Evolutionary conservation across 2,797 vertebrate genomes (phyloP).

Genomic region (Microctenopoma stevenorrisi): DNA sequence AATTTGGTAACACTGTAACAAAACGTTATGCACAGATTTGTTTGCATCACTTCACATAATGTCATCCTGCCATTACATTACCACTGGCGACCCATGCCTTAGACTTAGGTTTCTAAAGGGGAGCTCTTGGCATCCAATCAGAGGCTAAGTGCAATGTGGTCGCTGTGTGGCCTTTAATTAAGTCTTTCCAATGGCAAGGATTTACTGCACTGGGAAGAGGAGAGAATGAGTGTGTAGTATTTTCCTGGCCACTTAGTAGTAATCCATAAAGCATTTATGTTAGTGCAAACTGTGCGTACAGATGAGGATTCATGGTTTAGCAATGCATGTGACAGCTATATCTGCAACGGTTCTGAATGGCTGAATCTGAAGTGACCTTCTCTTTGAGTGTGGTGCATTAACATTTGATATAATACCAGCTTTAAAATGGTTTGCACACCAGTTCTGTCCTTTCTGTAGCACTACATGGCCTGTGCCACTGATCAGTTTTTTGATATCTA

Average conservation of each 20-base stretch:
- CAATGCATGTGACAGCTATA: background rate
- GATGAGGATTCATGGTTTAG: conserved; percentile 5
- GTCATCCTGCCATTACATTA: background rate
- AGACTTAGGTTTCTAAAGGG: conserved; percentile 39
- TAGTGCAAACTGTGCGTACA: conserved; percentile 3
- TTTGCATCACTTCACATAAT: conserved; percentile 1
- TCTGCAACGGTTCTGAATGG: background rate
- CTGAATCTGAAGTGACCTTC: conserved; percentile 12
- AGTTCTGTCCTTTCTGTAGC: background rate
- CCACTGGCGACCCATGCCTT: background rate
- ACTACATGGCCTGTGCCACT: background rate
- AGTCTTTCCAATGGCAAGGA: conserved; percentile 39
- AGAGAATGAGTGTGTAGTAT: conserved; percentile 31
- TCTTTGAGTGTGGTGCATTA: background rate
- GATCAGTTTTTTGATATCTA: conserved; percentile 19
- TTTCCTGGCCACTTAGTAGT: conserved; percentile 26
- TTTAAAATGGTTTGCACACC: conserved; percentile 1
- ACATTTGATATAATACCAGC: conserved; percentile 4
- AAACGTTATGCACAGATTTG: background rate
- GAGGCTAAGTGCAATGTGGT: conserved; percentile 52
- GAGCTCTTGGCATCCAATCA: conserved; percentile 45
- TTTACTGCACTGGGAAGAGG: conserved; percentile 37
- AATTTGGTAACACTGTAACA: background rate
- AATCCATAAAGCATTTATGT: conserved; percentile 39
- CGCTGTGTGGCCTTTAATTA: conserved; percentile 51